These are phyloP conservation scores for Nyleta sp. DNA, from an alignment of 2,888 invertebrate species.

Conservation along the genomic window DNA sequence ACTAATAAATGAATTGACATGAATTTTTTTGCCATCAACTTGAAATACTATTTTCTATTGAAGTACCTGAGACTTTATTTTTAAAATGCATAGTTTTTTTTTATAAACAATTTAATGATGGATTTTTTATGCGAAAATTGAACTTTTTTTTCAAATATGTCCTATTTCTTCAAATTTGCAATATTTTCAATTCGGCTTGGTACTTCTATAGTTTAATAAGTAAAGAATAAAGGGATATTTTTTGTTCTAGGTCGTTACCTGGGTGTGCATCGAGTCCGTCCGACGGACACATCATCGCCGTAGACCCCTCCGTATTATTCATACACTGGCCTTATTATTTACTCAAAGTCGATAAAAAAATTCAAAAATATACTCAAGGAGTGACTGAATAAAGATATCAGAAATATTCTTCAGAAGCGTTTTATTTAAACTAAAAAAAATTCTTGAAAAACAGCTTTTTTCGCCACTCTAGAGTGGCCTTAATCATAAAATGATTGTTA, in stretches of 20 bases:
- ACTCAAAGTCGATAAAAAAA: slow-evolving; percentile 14
- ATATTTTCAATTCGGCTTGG: slow-evolving; percentile 20
- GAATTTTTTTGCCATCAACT: not conserved
- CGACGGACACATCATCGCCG: slow-evolving; percentile 15
- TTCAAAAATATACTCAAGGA: slow-evolving; percentile 15
- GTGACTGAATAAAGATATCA: slow-evolving; percentile 15
- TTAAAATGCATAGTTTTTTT: slow-evolving; percentile 18
- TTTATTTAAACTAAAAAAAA: no score
- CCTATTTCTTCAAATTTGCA: slow-evolving; percentile 18
- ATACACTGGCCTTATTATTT: slow-evolving; percentile 8
- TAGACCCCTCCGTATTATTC: slow-evolving; percentile 5
- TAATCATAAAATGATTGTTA: no score
- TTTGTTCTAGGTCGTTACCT: slow-evolving; percentile 23
- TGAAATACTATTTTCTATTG: slow-evolving; percentile 12
- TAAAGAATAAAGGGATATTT: slow-evolving; percentile 17
- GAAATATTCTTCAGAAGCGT: no score
- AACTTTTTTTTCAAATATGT: slow-evolving; percentile 23
- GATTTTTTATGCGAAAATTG: slow-evolving; percentile 18
- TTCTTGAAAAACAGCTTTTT: slow-evolving; percentile 16
- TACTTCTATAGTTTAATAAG: slow-evolving; percentile 26
- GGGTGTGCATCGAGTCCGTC: slow-evolving; percentile 18
- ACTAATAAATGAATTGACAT: not conserved
- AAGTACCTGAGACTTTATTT: slow-evolving; percentile 12
- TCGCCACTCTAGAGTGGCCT: slow-evolving; percentile 9
- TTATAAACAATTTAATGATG: slow-evolving; percentile 16